phyloP scores from a whole-genome alignment of 2,888 invertebrate species.

The Merodon equestris region DNA sequence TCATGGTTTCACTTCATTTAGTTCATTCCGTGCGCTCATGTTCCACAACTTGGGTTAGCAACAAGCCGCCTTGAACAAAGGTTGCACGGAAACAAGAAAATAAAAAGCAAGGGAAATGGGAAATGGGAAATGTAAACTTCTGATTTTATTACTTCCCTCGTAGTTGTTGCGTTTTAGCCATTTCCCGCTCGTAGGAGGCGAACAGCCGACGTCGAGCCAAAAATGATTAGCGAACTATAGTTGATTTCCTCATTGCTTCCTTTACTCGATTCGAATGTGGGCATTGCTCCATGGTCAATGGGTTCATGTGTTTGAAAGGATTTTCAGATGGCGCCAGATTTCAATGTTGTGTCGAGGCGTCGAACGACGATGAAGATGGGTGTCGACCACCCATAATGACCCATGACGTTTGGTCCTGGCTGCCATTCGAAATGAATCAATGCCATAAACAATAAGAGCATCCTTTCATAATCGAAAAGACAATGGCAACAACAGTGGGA shows the following conservation, averaged over 20 bases:
- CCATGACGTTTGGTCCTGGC: constrained; percentile 1
- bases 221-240: constrained; percentile 38
- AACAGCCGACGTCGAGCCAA: constrained; percentile 20
- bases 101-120: too few relatives aligned
- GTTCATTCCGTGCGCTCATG: background rate
- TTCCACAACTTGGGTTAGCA: background rate
- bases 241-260: constrained; percentile 43
- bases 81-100: too few relatives aligned
- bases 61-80: too few relatives aligned
- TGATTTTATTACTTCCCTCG: constrained; percentile 19
- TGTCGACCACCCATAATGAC: background rate
- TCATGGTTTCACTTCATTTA: constrained; percentile 39
- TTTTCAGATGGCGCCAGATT: constrained; percentile 53
- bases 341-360: constrained; percentile 35
- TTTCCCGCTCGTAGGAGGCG: constrained; percentile 4
- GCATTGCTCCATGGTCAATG: background rate
- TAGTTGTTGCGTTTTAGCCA: background rate
- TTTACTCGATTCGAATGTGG: too few relatives aligned
- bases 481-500: constrained; percentile 3
- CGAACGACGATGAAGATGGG: constrained; percentile 25
- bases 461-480: constrained; percentile 28
- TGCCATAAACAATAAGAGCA: constrained; percentile 48
- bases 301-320: background rate
- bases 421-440: constrained; percentile 48
- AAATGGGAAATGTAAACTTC: constrained; percentile 15